Percentiles rank a stretch among this genome's conserved stretches.
phyloP scores from a whole-genome alignment of 2,888 invertebrate species.

The Aplocera efformata region DNA sequence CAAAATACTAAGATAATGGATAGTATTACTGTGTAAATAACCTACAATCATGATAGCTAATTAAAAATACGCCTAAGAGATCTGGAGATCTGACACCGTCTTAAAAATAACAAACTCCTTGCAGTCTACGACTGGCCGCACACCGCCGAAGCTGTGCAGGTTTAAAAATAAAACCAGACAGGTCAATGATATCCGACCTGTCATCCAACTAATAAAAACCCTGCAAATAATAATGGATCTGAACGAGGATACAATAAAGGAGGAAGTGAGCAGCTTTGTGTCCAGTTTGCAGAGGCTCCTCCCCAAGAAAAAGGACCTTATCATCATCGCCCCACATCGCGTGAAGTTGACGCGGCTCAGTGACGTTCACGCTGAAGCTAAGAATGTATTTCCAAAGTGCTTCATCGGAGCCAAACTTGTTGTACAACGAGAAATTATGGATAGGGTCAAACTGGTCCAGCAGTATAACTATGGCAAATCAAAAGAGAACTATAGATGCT shows the following conservation, averaged over 20 bases:
- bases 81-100: constrained; percentile 31
- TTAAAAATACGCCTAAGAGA: constrained; percentile 7
- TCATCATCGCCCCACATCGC: constrained; percentile 46
- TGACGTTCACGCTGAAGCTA: constrained; percentile 66
- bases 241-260: constrained; percentile 61
- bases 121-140: constrained; percentile 59
- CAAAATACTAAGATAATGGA: too few relatives aligned
- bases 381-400: constrained; percentile 66
- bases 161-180: constrained; percentile 63
- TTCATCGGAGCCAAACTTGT: constrained; percentile 65
- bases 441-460: constrained; percentile 64
- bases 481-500: constrained; percentile 58
- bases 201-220: constrained; percentile 49
- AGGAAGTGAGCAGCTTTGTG: constrained; percentile 63
- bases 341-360: constrained; percentile 48
- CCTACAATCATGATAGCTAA: background rate
- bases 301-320: constrained; percentile 62
- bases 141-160: constrained; percentile 40
- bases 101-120: constrained; percentile 59
- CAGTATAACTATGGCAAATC: constrained; percentile 66
- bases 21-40: too few relatives aligned
- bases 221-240: constrained; percentile 62
- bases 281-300: constrained; percentile 58
- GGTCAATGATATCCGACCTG: constrained; percentile 68
- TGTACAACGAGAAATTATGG: constrained; percentile 57